Conservation (phyloP, 1,140 invertebrate species). For the Oncopodura yosiiana region DNA sequence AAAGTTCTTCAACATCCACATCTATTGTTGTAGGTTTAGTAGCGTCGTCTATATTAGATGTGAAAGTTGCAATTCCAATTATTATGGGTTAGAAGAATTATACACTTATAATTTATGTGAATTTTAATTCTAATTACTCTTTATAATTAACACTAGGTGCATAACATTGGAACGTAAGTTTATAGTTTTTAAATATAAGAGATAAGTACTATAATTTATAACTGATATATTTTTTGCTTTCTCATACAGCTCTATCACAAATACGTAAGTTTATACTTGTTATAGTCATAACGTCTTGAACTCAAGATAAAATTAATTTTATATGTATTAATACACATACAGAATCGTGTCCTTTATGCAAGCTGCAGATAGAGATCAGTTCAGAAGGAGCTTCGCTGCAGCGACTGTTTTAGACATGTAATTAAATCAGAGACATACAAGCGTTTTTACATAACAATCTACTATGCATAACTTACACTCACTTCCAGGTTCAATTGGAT, state of each 20-base stretch:
- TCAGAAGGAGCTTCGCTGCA: conserved; percentile 48
- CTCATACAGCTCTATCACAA: too few species aligned
- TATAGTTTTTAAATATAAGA: too few species aligned
- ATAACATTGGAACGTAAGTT: conserved; percentile 52
- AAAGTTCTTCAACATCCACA: conserved; percentile 52
- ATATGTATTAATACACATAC: too few species aligned
- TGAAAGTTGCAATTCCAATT: conserved; percentile 48
- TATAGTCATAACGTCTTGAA: not conserved
- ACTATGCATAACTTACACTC: too few species aligned
- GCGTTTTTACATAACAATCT: too few species aligned
- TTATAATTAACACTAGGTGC: not conserved
- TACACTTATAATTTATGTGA: not conserved
- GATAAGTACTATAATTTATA: not conserved
- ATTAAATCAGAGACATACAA: too few species aligned
- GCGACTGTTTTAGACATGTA: conserved; percentile 49
- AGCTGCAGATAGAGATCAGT: conserved; percentile 42
- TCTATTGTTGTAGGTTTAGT: conserved; percentile 55
- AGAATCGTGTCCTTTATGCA: conserved; percentile 49
- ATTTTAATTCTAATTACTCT: not conserved
- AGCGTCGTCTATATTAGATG: conserved; percentile 45
- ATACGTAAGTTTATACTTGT: not conserved
- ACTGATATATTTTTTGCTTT: not conserved
- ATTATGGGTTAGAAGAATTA: conserved; percentile 44
- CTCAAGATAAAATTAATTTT: too few species aligned
- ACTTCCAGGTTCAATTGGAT: conserved; percentile 45